Evolutionary conservation across 2,113 vertebrate species (phyloP).

Genomic region (Muntiacus muntjak): DNA sequence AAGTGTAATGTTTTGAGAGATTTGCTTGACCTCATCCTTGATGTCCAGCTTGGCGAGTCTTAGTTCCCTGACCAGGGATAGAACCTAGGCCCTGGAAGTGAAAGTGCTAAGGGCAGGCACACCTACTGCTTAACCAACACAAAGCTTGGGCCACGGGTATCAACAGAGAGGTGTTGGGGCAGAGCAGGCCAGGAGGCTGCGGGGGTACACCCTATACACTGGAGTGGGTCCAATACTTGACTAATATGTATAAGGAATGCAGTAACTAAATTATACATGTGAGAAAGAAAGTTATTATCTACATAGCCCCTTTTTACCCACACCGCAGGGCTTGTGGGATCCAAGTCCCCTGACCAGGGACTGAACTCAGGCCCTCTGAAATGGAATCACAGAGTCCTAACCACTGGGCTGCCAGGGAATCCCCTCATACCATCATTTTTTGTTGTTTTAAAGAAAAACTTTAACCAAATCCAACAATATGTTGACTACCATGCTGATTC

Average conservation of each 20-base stretch:
- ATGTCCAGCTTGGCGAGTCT: neutral
- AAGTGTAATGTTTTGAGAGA: neutral
- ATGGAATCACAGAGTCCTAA: neutral
- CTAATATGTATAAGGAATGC: neutral
- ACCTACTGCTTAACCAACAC: neutral
- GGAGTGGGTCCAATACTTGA: neutral
- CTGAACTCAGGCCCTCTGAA: neutral
- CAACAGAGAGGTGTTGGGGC: neutral
- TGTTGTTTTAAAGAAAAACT: neutral
- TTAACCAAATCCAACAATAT: neutral
- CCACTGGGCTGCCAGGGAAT: neutral
- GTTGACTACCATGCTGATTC: neutral
- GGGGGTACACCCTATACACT: no score
- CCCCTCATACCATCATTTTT: neutral
- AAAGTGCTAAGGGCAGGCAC: neutral
- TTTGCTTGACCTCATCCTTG: neutral
- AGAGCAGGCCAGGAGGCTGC: neutral
- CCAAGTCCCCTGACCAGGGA: neutral
- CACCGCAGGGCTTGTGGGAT: neutral
- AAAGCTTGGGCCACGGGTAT: neutral
- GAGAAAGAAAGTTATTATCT: neutral
- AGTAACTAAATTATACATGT: neutral
- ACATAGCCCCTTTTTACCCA: neutral
- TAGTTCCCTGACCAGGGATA: neutral
- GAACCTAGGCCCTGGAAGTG: neutral